Evolutionary conservation across 2,888 invertebrate species (phyloP), one percentile per base, ranked within the genome.

Genomic region (Diogma glabrata): DNA sequence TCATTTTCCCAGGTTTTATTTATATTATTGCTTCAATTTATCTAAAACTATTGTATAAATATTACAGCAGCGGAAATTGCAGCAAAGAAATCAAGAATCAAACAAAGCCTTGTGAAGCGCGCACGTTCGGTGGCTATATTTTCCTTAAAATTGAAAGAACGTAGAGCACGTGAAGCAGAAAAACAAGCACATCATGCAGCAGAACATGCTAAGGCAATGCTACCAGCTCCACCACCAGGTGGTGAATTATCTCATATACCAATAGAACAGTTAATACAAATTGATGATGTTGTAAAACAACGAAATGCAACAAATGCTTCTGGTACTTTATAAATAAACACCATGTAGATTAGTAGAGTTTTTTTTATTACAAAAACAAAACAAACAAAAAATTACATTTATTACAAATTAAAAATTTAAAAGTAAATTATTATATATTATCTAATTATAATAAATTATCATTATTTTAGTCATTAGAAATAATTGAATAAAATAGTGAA

Each of bases 41-140:
- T 10, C 19, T 40, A 14, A 19, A 22, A 43, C 12, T 4, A 43
- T 22, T 53, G 57, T 58, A 38, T 43, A 7, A 51, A 9, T 36
- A 33, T 43, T 28, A 28, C 17, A 65, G 69, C 73, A 43, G 78
- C 78, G 28, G 78, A 80, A 60, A 70, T 78, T 54, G 73, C 79
- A 54, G 79, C 80, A 4, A 81, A 81, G 53, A 82, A 82, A 62
- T 81, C 80, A 30, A 75, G 79, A 12, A 77, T 82, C 16, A 83
- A 82, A 62, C 87, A 88, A 47, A 81, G 81, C 58, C 66, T 89
- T 22, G 86, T 89, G 69, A 89, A 89, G 67, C 78, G 88, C 49
- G 88, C 89, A 6, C 76, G 88, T 12, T 87, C 87, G 0, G 88
- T 89, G 40, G 88, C 88, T 5, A 87, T 89, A 63, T 89, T 89